Conservation (phyloP, 2,113 vertebrate species). For the Mustela lutreola region DNA sequence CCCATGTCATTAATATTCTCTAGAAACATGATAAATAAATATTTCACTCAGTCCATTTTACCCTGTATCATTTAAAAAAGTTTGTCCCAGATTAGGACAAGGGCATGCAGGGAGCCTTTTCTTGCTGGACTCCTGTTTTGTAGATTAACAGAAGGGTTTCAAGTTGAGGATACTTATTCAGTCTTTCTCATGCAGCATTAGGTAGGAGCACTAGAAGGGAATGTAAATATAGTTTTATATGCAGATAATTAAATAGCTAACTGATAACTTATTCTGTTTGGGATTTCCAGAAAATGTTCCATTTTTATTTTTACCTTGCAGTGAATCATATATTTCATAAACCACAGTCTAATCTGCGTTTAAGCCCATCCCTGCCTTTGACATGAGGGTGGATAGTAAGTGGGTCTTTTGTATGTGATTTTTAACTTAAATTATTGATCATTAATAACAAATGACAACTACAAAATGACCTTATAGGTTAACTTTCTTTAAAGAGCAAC, state of each 20-base stretch:
- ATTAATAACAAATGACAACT: too few relatives aligned
- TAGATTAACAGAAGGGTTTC: background rate
- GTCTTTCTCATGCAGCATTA: background rate
- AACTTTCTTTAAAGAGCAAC: background rate
- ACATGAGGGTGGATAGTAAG: background rate
- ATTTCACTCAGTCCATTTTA: background rate
- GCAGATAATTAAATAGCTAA: constrained; percentile 5
- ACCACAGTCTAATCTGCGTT: background rate
- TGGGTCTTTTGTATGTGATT: constrained; percentile 30
- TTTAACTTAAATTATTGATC: constrained; percentile 31
- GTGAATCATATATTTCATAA: background rate
- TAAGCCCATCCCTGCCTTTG: background rate
- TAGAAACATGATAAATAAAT: background rate
- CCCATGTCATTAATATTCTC: background rate
- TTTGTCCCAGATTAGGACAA: background rate
- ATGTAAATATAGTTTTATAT: background rate
- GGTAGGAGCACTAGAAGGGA: background rate
- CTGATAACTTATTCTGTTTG: background rate
- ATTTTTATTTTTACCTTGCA: background rate
- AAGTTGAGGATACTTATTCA: background rate
- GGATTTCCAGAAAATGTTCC: constrained; percentile 12
- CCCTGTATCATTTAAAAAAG: background rate
- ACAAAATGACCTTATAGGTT: too few relatives aligned
- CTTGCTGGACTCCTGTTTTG: background rate
- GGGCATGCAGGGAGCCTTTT: background rate